A percentile compares a stretch with the other conserved stretches of the same genome.
Conservation (phyloP, 2,113 vertebrate species). For the Salvelinus namaycush region DNA sequence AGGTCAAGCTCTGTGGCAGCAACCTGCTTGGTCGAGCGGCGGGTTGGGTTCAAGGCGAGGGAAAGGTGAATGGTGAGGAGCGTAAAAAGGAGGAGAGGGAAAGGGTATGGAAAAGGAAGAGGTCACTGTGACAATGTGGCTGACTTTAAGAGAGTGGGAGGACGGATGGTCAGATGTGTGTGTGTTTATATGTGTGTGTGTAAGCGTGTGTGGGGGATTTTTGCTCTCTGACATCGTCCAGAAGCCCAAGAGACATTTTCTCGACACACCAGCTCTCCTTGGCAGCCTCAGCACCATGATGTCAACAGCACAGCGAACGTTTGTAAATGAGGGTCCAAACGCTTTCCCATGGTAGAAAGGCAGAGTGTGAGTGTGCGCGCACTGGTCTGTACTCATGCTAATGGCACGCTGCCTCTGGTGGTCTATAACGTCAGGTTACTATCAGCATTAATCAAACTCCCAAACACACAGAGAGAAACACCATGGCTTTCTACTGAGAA, state of each 20-base stretch:
- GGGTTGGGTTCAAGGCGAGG: background rate
- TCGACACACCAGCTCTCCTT: background rate
- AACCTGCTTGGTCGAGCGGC: background rate
- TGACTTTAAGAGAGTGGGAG: background rate
- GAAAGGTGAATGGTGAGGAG: background rate
- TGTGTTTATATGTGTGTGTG: background rate
- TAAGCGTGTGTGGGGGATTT: background rate
- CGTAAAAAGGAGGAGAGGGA: background rate
- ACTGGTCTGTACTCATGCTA: background rate
- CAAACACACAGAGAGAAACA: background rate
- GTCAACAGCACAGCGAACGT: background rate
- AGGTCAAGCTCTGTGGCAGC: background rate
- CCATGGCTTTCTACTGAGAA: too few relatives aligned
- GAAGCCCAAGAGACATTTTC: background rate
- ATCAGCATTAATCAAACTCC: background rate
- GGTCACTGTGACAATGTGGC: background rate
- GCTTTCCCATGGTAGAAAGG: background rate
- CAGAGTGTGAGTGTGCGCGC: background rate
- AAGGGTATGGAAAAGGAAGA: background rate
- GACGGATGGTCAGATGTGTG: background rate
- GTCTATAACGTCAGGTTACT: background rate
- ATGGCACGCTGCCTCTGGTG: background rate
- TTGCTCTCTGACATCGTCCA: background rate
- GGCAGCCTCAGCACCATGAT: background rate
- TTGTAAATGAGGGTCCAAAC: background rate